Base-by-base conservation (phyloP, 53 echinoderm and acorn worm species). In the Paelopatides confundens region DNA sequence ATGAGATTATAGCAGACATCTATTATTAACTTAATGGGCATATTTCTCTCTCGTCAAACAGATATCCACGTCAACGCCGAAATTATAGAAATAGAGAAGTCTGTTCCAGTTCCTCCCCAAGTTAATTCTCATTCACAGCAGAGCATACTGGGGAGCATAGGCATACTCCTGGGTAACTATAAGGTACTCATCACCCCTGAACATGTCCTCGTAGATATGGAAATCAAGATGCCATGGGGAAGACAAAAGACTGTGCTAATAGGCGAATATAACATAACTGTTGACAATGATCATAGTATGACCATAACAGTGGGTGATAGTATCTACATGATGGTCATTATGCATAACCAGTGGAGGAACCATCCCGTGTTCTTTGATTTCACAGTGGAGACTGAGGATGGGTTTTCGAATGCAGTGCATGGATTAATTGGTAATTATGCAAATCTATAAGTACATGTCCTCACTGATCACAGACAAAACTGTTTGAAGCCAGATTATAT, bases 271-370 rank as follows among this genome's bases (percentile, higher is more conserved):
- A 76, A 76, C 76, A 40, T 76, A n/a, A 76, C 76, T 26, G 7
- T 81, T 23, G 34, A 43, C 31, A 33, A 74, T 38, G 74, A 90
- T 24, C 90, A 62, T 27, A 18, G 63, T 6, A 40, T 90, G 64
- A 85, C 85, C 40, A 85, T 90, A 34, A 37, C 31, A 1, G 85
- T 85, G 17, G 76, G 77, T 21, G 90, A 85, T 29, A 64, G 54
- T 30, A 76, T 90, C 65, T 46, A 52, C 46, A 24, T 90, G 74
- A 31, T 48, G 62, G 27, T 90, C 33, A 71, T 76, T 33, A 31
- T 28, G 64, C 90, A 85, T 29, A 70, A 58, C 46, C 77, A 85
- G 13, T 67, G 70, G 83, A 35, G 24, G 23, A 54, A 68, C 15
- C 65, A 50, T 28, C 18, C 54, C 15, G 36, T 69, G 5, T 39